Evolutionary conservation across 2,888 invertebrate species (phyloP), one percentile per base, ranked within the genome.

Genomic region (Sinhomidia bicolor): DNA sequence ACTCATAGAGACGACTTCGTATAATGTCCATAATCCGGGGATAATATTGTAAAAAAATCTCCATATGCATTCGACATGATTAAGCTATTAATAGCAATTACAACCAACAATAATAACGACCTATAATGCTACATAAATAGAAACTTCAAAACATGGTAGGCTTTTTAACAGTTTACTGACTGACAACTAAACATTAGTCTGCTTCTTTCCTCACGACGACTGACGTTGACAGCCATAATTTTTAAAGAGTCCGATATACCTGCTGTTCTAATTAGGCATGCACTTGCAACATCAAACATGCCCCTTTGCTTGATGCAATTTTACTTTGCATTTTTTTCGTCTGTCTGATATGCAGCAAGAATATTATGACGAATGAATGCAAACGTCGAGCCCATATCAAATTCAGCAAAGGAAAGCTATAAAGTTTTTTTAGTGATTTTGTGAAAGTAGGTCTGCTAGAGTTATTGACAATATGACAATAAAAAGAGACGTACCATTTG

Each of bases 61-160:
- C 82, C 87, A 81, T 82, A 87, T 20, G 81, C 44, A 82, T 81
- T 65, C 81, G 51, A 76, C 87, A 87, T 87, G 81, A 87, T 87
- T 87, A 87, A 81, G 87, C 76, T 87, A 87, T 87, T 87, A 82
- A 87, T 87, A 87, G 81, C 76, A 87, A 87, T 87, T 87, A 87
- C 41, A 87, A 17, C 76, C 71, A 26, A 57, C 62, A 12, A 51
- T 47, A 81, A 80, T 87, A 81, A 81, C 81, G 81, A 41, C 81
- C 86, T 74, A 81, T 26, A 82, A 60, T 36, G 41, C 32, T 51
- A 47, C 47, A 47, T 65, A 76, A 85, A 36, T 76, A 71, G 44
- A 32, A 51, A 54, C 54, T n/a, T 76, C 26, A 54, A 76, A 47
- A 29, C 17, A n/a, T 54, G 17, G 7, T 76, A 17, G 9, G 26